A percentile compares a stretch with the other conserved stretches of the same genome.
These are phyloP conservation scores for Galemys pyrenaicus DNA, from an alignment of 2,113 vertebrate species.

Conservation along the genomic window DNA sequence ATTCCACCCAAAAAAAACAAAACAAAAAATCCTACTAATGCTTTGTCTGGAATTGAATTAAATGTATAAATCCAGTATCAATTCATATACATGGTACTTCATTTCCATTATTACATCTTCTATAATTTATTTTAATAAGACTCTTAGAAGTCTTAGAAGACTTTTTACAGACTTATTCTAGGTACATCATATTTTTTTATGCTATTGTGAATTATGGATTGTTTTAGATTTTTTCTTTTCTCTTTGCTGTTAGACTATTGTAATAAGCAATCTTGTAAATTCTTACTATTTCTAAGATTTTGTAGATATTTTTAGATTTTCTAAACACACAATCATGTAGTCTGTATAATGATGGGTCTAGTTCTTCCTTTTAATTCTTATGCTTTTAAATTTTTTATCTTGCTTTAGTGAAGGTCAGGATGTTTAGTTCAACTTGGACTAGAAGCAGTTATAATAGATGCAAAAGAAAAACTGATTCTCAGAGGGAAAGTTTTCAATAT, in stretches of 20 bases:
- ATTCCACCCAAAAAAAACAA: background rate
- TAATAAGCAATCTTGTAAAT: background rate
- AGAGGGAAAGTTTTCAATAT: background rate
- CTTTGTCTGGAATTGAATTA: background rate
- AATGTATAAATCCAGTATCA: background rate
- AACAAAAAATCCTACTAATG: background rate
- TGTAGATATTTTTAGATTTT: background rate
- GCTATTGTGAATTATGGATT: background rate
- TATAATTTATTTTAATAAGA: background rate
- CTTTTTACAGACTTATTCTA: background rate
- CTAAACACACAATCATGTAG: background rate
- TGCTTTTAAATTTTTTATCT: conserved; percentile 3
- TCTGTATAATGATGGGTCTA: background rate
- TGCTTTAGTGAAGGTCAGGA: background rate
- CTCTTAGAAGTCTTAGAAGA: background rate
- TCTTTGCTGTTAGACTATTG: background rate
- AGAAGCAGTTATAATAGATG: background rate
- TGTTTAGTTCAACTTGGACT: background rate
- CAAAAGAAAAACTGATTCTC: background rate
- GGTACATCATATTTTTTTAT: background rate
- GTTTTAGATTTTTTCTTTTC: background rate
- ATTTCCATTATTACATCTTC: background rate
- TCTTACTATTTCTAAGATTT: background rate
- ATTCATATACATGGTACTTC: background rate
- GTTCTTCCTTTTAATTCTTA: background rate